Conservation (phyloP, 2,113 vertebrate genomes). For the Numenius arquata region DNA sequence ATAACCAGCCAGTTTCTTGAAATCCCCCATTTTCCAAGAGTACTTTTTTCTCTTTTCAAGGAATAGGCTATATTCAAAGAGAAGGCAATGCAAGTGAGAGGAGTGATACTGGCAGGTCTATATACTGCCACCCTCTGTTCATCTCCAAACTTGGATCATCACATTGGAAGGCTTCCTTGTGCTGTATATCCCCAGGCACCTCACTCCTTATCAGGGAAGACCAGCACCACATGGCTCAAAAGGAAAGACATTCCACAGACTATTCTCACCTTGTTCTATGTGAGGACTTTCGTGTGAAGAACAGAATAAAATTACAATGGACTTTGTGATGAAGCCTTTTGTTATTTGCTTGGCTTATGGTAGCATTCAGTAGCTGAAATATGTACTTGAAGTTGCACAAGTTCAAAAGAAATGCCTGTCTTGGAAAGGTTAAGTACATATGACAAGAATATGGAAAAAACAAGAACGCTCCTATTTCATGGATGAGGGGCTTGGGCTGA, state of each 20-base stretch:
- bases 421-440: background rate
- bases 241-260: background rate
- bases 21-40: background rate
- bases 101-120: background rate
- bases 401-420: background rate
- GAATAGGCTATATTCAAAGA: background rate
- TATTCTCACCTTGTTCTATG: background rate
- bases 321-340: background rate
- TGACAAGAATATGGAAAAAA: background rate
- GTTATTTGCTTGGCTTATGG: background rate
- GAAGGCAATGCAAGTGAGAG: background rate
- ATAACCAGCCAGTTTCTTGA: background rate
- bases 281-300: background rate
- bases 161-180: background rate
- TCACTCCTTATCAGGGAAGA: background rate
- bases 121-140: background rate
- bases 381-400: background rate
- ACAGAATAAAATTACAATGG: background rate
- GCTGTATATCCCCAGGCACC: background rate
- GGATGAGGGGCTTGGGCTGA: background rate
- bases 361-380: background rate
- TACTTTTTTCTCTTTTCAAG: background rate
- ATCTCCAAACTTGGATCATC: background rate
- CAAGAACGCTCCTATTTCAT: background rate
- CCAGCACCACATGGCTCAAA: rapidly evolving